These are phyloP conservation scores for Microhierax caerulescens DNA, from an alignment of 2,797 vertebrate species.

Conservation along the genomic window DNA sequence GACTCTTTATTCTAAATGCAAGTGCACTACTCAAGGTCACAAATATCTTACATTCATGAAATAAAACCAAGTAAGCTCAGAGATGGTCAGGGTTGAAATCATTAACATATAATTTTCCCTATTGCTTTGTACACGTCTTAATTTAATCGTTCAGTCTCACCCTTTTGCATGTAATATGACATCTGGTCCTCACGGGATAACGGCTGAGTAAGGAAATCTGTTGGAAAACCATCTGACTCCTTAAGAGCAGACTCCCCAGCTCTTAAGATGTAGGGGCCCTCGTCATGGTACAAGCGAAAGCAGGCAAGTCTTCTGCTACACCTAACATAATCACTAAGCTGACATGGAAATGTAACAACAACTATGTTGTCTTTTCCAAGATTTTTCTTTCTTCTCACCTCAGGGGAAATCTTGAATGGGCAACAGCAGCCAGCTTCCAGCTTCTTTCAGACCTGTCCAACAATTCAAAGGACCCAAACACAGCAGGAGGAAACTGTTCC, in stretches of 20 bases:
- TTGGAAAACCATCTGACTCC: neutral
- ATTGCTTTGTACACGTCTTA: neutral
- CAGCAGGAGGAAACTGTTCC: neutral
- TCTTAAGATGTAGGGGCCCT: neutral
- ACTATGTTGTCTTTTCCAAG: neutral
- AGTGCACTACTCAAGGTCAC: neutral
- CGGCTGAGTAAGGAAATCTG: neutral
- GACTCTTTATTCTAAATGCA: neutral
- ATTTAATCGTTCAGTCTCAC: neutral
- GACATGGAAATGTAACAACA: neutral
- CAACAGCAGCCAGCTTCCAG: neutral
- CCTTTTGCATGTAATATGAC: neutral
- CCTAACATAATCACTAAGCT: neutral
- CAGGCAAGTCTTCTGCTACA: neutral
- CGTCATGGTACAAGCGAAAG: neutral
- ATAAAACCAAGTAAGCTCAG: neutral
- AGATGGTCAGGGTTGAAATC: neutral
- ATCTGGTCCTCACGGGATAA: neutral
- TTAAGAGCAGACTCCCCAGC: neutral
- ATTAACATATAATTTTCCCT: neutral
- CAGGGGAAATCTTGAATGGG: neutral
- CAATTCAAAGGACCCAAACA: neutral
- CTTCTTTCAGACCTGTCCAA: constrained; percentile 12
- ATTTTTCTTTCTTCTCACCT: neutral
- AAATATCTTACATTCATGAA: neutral